Percentiles rank a stretch among this genome's conserved stretches.
Conservation (phyloP, 92 coral and sea anemone species). For the Diadumene lineata region DNA sequence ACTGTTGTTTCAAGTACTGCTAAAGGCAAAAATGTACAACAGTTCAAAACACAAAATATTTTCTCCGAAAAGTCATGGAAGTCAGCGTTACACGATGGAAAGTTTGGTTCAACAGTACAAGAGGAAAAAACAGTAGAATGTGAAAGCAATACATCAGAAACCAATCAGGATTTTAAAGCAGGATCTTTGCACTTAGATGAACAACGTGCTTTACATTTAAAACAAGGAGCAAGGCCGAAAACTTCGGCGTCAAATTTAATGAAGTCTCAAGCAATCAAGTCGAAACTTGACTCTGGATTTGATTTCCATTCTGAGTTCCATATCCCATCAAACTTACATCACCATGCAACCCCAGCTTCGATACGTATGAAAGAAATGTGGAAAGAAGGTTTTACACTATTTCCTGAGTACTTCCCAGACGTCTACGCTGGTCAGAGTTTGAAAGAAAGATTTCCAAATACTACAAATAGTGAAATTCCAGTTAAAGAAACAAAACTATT, state of each 20-base stretch:
- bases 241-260: constrained; percentile 27
- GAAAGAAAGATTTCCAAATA: constrained; percentile 21
- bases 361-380: constrained; percentile 31
- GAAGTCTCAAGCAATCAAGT: constrained; percentile 11
- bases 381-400: constrained; percentile 40
- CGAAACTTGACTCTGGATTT: constrained; percentile 22
- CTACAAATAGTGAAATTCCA: constrained; percentile 11
- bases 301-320: constrained; percentile 26
- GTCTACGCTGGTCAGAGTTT: constrained; percentile 20
- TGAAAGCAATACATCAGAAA: constrained; percentile 24
- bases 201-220: constrained; percentile 39
- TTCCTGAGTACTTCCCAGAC: constrained; percentile 48
- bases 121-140: constrained; percentile 12
- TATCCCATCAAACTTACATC: constrained; percentile 7
- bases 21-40: background rate
- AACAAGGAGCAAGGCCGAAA: constrained; percentile 43
- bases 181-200: constrained; percentile 4
- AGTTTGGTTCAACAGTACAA: constrained; percentile 21
- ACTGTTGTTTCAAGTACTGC: constrained; percentile 17
- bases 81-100: constrained; percentile 27
- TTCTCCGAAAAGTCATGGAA: constrained; percentile 37
- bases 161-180: constrained; percentile 20
- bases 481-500: constrained; percentile 37
- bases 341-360: constrained; percentile 14
- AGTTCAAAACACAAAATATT: constrained; percentile 20